Percentiles rank a stretch among this genome's conserved stretches.
These are phyloP conservation scores for Protodeltote pygarga DNA, from an alignment of 2,888 invertebrate species.

Conservation along the genomic window DNA sequence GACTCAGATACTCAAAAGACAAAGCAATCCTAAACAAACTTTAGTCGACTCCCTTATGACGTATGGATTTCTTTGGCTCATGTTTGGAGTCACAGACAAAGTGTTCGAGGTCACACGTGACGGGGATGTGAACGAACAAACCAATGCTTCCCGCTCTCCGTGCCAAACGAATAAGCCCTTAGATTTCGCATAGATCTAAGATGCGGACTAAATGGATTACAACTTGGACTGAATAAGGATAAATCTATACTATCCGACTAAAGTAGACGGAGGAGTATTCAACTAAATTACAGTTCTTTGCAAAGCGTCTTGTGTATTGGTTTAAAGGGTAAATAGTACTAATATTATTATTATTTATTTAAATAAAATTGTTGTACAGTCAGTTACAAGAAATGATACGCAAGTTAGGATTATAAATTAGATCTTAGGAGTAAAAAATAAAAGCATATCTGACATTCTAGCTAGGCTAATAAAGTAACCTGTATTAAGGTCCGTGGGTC, in stretches of 20 bases:
- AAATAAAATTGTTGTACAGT: too few species aligned
- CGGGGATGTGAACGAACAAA: conserved; percentile 24
- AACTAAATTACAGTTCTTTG: too few species aligned
- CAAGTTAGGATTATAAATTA: too few species aligned
- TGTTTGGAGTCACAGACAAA: conserved; percentile 24
- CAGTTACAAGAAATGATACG: too few species aligned
- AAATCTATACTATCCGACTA: conserved; percentile 11
- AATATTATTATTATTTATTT: too few species aligned
- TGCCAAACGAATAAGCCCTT: conserved; percentile 35
- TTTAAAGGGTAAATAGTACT: too few species aligned
- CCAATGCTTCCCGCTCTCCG: conserved; percentile 9
- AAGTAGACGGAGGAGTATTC: too few species aligned
- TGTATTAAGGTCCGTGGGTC: too few species aligned
- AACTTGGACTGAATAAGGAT: conserved; percentile 29
- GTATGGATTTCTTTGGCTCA: conserved; percentile 47
- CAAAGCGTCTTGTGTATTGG: too few species aligned
- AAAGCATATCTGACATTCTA: too few species aligned
- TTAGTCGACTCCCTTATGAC: conserved; percentile 39
- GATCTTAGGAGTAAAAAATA: too few species aligned
- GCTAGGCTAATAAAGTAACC: too few species aligned
- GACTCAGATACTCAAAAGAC: conserved; percentile 17
- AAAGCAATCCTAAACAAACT: conserved; percentile 54
- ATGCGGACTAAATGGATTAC: conserved; percentile 31
- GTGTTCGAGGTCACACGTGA: conserved; percentile 42
- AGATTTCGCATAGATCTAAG: conserved; percentile 16